A percentile compares a stretch with the other conserved stretches of the same genome.
These are phyloP conservation scores for Todus mexicanus DNA, from an alignment of 2,797 vertebrate genomes.

Conservation along the genomic window DNA sequence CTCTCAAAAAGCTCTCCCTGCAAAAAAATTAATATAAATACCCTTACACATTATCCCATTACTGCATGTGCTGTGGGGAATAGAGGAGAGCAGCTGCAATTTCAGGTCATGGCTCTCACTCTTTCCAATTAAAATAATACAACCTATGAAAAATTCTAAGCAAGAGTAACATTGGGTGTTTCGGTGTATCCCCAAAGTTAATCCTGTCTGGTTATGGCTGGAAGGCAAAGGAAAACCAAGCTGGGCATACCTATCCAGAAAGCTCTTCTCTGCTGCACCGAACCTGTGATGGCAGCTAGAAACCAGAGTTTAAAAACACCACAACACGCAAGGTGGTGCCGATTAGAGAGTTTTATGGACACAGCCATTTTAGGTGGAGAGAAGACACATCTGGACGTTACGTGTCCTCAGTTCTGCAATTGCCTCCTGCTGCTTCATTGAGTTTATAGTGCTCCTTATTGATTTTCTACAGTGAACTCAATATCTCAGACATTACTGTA, in stretches of 20 bases:
- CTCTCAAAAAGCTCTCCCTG: not conserved
- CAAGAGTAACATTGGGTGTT: not conserved
- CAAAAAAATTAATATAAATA: not conserved
- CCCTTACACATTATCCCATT: not conserved
- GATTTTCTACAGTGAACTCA: not conserved
- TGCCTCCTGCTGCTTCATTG: not conserved
- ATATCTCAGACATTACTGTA: not conserved
- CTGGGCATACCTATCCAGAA: not conserved
- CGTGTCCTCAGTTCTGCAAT: not conserved
- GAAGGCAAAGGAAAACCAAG: not conserved
- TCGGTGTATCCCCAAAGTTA: not conserved
- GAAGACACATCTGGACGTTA: not conserved
- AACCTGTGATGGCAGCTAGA: not conserved
- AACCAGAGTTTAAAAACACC: not conserved
- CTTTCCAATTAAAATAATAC: not conserved
- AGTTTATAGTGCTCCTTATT: not conserved
- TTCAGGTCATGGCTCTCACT: not conserved
- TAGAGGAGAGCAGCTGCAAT: not conserved
- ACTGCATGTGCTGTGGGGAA: not conserved
- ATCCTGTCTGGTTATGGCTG: rapidly evolving
- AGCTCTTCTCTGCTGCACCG: not conserved
- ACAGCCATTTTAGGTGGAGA: not conserved
- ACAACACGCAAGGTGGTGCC: not conserved
- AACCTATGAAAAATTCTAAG: not conserved
- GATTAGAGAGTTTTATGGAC: not conserved